Conservation (phyloP, 2,888 invertebrate genomes). For the Colostygia pectinataria region DNA sequence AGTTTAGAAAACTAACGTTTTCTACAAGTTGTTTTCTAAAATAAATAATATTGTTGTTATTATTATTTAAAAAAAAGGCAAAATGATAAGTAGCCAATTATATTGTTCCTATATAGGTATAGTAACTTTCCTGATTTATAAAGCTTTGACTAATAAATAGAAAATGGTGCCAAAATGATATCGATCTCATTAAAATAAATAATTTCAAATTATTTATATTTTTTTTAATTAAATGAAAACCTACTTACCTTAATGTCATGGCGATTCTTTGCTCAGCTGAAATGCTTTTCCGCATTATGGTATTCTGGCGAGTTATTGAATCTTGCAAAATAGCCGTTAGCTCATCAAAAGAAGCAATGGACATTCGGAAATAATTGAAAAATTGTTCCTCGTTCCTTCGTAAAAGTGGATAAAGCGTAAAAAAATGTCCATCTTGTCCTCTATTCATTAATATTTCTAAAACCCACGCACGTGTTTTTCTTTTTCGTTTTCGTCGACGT, state of each 20-base stretch:
- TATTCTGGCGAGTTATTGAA: conserved; percentile 16
- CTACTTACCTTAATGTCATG: conserved; percentile 16
- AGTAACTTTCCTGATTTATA: conserved; percentile 5
- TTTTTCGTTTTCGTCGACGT: conserved; percentile 1
- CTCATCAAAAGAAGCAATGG: conserved; percentile 22
- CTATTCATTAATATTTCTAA: conserved; percentile 13
- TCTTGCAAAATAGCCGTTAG: conserved; percentile 22
- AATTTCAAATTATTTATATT: conserved; percentile 7
- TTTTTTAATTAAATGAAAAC: conserved; percentile 4
- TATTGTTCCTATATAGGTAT: conserved; percentile 10
- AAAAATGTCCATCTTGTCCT: conserved; percentile 17
- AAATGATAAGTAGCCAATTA: conserved; percentile 2
- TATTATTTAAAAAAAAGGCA: conserved; percentile 9
- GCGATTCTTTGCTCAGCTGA: conserved; percentile 23
- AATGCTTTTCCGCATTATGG: conserved; percentile 21
- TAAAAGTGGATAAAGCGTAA: conserved; percentile 16
- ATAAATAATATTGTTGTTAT: conserved; percentile 10
- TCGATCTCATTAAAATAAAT: conserved; percentile 13
- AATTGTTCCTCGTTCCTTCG: conserved; percentile 17
- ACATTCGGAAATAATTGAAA: conserved; percentile 20
- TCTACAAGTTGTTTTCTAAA: conserved; percentile 11
- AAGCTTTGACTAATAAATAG: conserved; percentile 14
- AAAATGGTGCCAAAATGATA: conserved; percentile 14
- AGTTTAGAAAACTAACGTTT: conserved; percentile 14
- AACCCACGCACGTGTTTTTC: conserved; percentile 1